A percentile compares a stretch with the other conserved stretches of the same genome.
These are phyloP conservation scores for Larimichthys crocea DNA, from an alignment of 2,113 vertebrate species.

Conservation along the genomic window DNA sequence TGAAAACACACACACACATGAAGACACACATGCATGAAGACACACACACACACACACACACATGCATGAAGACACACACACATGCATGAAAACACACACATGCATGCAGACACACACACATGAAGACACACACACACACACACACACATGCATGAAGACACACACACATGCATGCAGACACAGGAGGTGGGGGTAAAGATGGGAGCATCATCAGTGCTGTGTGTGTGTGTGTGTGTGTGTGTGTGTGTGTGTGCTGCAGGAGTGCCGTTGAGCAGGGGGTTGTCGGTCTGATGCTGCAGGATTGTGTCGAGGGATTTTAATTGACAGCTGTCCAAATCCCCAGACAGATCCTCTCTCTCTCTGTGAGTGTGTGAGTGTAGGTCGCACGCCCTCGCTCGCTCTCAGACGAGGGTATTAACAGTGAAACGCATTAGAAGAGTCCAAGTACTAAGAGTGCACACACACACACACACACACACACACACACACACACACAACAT, in stretches of 20 bases:
- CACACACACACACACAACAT: too few species aligned
- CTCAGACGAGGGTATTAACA: slow-evolving; percentile 74
- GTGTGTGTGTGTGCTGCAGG: slow-evolving; percentile 22
- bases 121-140: too few species aligned
- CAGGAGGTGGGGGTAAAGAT: background rate
- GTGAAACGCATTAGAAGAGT: slow-evolving; percentile 66
- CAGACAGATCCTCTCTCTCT: slow-evolving; percentile 59
- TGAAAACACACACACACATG: too few species aligned
- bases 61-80: background rate
- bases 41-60: background rate
- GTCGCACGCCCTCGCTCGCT: slow-evolving; percentile 39
- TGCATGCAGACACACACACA: too few species aligned
- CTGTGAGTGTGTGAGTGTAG: too few species aligned
- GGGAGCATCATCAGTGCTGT: background rate
- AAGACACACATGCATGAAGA: too few species aligned
- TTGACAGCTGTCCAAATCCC: slow-evolving; percentile 82
- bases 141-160: background rate
- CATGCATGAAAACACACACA: slow-evolving; percentile 9
- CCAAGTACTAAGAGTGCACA: slow-evolving; percentile 63
- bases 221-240: background rate
- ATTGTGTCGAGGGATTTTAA: slow-evolving; percentile 80
- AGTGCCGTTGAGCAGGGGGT: slow-evolving; percentile 49
- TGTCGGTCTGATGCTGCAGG: slow-evolving; percentile 16
- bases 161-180: slow-evolving; percentile 21
- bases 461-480: background rate